phyloP scores from a whole-genome alignment of 2,113 vertebrate species.

The Chauna torquata region DNA sequence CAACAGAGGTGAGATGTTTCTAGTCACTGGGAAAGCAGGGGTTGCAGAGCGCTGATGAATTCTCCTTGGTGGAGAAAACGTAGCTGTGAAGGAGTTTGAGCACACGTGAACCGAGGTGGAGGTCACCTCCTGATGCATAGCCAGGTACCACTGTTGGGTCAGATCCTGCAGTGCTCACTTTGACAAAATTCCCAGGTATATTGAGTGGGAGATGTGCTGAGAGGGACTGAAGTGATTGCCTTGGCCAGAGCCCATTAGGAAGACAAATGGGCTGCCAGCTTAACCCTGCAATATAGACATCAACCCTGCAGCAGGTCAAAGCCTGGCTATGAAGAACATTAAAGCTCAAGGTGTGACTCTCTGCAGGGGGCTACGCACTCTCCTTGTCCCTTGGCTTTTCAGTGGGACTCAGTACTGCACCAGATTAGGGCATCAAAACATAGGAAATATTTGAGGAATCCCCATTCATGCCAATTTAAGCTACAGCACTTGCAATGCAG shows the following conservation, averaged over 20 bases:
- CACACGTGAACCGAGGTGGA: neutral
- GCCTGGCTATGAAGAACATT: neutral
- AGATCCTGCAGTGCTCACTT: neutral
- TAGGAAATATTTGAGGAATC: neutral
- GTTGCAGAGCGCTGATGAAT: neutral
- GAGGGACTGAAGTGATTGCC: neutral
- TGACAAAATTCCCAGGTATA: neutral
- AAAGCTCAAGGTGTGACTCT: neutral
- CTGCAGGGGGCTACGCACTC: neutral
- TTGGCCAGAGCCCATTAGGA: neutral
- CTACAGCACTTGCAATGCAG: neutral
- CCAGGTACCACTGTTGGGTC: neutral
- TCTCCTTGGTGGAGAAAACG: neutral
- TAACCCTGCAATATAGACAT: neutral
- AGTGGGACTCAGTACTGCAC: accelerated
- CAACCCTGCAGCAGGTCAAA: neutral
- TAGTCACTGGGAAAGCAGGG: neutral
- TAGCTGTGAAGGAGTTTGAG: neutral
- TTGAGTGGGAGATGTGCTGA: neutral
- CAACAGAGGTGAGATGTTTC: neutral
- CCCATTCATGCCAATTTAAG: neutral
- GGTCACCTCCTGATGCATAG: accelerated
- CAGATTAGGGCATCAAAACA: neutral
- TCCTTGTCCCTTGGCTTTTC: neutral
- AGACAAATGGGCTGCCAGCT: neutral